Percentiles rank a stretch among this genome's conserved stretches.
Evolutionary conservation across 2,888 invertebrate species (phyloP).

Genomic region (Neoascia interrupta): DNA sequence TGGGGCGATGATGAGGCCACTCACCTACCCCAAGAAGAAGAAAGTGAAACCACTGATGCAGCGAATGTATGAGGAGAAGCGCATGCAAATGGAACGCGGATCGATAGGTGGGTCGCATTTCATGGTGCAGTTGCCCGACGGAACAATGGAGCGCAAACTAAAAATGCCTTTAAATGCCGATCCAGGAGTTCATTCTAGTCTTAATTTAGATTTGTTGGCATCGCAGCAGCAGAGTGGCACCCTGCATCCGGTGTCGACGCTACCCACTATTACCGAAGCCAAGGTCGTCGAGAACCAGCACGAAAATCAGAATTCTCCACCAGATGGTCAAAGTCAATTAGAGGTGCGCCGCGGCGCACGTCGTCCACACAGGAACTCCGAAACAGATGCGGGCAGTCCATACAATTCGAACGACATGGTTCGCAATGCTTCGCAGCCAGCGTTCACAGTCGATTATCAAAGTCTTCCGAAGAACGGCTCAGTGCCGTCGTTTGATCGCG

Average conservation of each 20-base stretch:
- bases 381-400: slow-evolving; percentile 75
- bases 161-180: slow-evolving; percentile 95
- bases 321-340: slow-evolving; percentile 70
- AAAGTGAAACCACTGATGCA: slow-evolving; percentile 89
- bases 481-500: slow-evolving; percentile 93
- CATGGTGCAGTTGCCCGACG: slow-evolving; percentile 92
- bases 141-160: slow-evolving; percentile 92
- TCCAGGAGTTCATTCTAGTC: slow-evolving; percentile 95
- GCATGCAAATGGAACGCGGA: slow-evolving; percentile 93
- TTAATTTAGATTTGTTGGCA: slow-evolving; percentile 91
- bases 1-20: slow-evolving; percentile 82
- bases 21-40: slow-evolving; percentile 79
- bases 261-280: slow-evolving; percentile 94
- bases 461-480: slow-evolving; percentile 91
- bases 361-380: slow-evolving; percentile 77
- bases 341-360: slow-evolving; percentile 71
- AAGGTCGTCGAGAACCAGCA: slow-evolving; percentile 82
- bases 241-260: slow-evolving; percentile 90
- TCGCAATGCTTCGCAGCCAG: slow-evolving; percentile 92
- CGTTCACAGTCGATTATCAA: slow-evolving; percentile 83
- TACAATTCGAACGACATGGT: slow-evolving; percentile 82
- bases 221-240: slow-evolving; percentile 84
- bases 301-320: slow-evolving; percentile 49
- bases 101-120: slow-evolving; percentile 94
- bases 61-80: slow-evolving; percentile 95